Percentiles rank a stretch among this genome's conserved stretches.
Conservation (phyloP, 37 sponge, comb jelly and placozoan genomes). For the Agelas oroides region DNA sequence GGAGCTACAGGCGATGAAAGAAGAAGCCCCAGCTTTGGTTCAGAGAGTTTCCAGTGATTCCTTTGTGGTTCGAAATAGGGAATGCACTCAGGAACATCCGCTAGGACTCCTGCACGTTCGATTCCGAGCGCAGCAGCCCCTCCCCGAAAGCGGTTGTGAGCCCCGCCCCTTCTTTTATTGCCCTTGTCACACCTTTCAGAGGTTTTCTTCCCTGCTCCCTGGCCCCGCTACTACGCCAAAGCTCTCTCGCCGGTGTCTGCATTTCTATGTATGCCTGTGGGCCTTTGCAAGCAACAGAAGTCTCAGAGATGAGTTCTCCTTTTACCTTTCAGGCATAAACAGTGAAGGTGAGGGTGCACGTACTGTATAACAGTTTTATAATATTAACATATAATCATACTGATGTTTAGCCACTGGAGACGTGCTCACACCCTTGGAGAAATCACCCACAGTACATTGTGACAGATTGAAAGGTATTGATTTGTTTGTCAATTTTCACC, state of each 20-base stretch:
- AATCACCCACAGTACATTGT: no score
- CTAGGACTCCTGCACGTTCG: conserved; percentile 19
- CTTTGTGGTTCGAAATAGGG: neutral
- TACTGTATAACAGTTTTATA: no score
- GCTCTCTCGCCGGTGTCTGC: conserved; percentile 4
- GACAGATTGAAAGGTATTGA: no score
- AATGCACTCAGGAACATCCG: neutral
- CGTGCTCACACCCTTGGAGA: no score
- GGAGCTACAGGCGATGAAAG: neutral
- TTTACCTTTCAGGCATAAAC: neutral
- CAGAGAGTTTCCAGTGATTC: conserved; percentile 6
- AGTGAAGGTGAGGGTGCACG: neutral
- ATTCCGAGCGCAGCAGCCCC: conserved; percentile 1
- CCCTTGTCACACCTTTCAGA: conserved; percentile 7
- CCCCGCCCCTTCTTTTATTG: neutral
- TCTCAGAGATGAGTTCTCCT: conserved; percentile 7
- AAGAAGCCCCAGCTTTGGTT: neutral
- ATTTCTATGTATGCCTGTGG: conserved; percentile 8
- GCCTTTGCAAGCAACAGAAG: neutral
- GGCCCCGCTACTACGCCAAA: neutral
- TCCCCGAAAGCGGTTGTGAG: conserved; percentile 1
- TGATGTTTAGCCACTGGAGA: no score
- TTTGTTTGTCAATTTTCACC: neutral
- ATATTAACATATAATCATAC: no score
- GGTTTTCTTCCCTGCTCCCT: neutral